Percentiles rank a stretch among this genome's conserved stretches.
Conservation (phyloP, 2,888 invertebrate species). For the Sesia bembeciformis region DNA sequence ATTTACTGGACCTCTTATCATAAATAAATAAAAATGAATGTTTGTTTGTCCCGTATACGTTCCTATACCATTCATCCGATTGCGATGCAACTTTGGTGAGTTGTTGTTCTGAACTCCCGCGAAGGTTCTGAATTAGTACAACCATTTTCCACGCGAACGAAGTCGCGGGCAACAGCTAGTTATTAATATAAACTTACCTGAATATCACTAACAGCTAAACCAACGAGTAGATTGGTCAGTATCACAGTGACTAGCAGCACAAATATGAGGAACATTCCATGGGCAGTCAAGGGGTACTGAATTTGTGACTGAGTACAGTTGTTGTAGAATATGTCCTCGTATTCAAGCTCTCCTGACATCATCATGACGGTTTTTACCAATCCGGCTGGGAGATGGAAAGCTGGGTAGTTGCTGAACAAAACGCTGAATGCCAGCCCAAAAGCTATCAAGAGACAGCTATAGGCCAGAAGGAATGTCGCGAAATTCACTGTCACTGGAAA, state of each 20-base stretch:
- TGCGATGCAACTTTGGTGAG: no score
- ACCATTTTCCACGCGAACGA: no score
- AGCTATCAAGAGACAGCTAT: conserved; percentile 85
- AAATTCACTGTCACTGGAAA: conserved; percentile 85
- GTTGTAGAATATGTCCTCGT: conserved; percentile 86
- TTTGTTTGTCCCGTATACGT: no score
- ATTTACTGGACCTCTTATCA: no score
- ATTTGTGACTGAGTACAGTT: conserved; percentile 62
- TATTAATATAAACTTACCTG: conserved; percentile 48
- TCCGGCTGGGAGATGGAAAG: conserved; percentile 79
- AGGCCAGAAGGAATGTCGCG: conserved; percentile 85
- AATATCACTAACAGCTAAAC: conserved; percentile 89
- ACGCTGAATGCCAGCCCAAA: conserved; percentile 89
- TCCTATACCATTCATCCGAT: no score
- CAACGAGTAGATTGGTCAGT: conserved; percentile 87
- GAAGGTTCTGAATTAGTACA: no score
- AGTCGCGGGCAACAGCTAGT: no score
- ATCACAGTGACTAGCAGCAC: conserved; percentile 87
- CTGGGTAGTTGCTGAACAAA: conserved; percentile 83
- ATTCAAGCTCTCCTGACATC: conserved; percentile 92
- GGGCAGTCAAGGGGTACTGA: conserved; percentile 82
- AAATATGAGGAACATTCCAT: conserved; percentile 83
- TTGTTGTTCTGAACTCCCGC: no score
- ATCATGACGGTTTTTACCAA: conserved; percentile 87
- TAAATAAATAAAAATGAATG: no score